Evolutionary conservation across 2,888 invertebrate genomes (phyloP), one percentile per base, ranked within the genome.

Genomic region (Yponomeuta plumbellus): DNA sequence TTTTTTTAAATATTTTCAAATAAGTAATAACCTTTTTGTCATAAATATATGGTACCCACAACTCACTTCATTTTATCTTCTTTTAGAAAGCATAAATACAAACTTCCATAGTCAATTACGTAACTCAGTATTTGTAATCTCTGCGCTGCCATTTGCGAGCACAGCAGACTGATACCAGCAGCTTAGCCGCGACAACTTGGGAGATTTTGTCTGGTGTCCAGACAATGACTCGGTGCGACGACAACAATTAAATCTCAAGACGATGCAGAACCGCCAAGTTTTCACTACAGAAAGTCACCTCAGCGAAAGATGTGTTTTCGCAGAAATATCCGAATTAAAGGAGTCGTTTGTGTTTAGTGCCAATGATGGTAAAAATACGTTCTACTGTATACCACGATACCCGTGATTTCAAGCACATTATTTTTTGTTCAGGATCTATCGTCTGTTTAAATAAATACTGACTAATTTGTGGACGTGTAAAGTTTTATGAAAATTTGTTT

Each of bases 181-280:
- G 22, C 44, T 56, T 17, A 56, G 64, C 34, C 11, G 17, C 11
- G 52, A 34, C 62, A 62, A 62, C 26, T 39, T 62, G 62, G 23
- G 17, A 17, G 44, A 52, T 52, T 52, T 52, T 52, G 44, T 52
- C 44, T n/a, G 34, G 34, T 62, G 62, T 62, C 39, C 62, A 34
- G 62, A 62, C 62, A 26, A 34, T 34, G 20, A 62, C 26, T 62
- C 39, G 23, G n/a, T 62, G 62, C 62, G 62, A 62, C 62, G 62
- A 39, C 62, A 62, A 62, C 62, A 62, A 62, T 62, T 62, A 62
- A 26, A 62, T 62, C 62, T 39, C 2, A 20, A 52, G 62, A 20
- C 34, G 59, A 59, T 23, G 44, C 44, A 17, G 17, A 52, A 17
- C 13, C 13, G 17, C 13, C 17, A 17, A 17, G 17, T 52, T 13